Conservation (phyloP, 2,888 invertebrate species). For the Laspeyria flexula region DNA sequence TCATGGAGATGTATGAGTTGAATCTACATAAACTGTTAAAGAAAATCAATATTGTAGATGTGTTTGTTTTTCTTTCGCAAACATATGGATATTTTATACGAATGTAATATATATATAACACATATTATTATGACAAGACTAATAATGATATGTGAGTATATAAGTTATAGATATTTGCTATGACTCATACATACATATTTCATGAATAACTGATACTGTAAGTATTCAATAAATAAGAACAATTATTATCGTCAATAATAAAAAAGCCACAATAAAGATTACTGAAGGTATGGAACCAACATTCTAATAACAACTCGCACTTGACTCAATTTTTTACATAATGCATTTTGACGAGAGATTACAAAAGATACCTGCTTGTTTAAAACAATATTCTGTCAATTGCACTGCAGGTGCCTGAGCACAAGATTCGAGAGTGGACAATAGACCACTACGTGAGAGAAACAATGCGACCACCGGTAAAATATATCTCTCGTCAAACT, state of each 20-base stretch:
- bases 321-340: conserved; percentile 11
- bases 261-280: too few relatives aligned
- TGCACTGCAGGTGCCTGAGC: conserved; percentile 73
- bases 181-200: too few relatives aligned
- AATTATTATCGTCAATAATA: too few relatives aligned
- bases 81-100: too few relatives aligned
- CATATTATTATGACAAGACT: too few relatives aligned
- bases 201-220: too few relatives aligned
- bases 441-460: conserved; percentile 66
- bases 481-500: conserved; percentile 59
- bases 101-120: too few relatives aligned
- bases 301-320: not conserved
- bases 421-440: conserved; percentile 57
- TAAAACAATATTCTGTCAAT: conserved; percentile 79
- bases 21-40: not conserved
- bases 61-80: not conserved
- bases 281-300: conserved; percentile 18
- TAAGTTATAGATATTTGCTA: too few relatives aligned
- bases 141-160: too few relatives aligned
- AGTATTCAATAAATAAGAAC: too few relatives aligned
- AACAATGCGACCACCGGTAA: conserved; percentile 61
- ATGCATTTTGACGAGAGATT: conserved; percentile 47
- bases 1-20: not conserved
- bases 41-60: not conserved
- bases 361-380: conserved; percentile 70